Conservation (phyloP, 2,113 vertebrate genomes). For the Indri indri region DNA sequence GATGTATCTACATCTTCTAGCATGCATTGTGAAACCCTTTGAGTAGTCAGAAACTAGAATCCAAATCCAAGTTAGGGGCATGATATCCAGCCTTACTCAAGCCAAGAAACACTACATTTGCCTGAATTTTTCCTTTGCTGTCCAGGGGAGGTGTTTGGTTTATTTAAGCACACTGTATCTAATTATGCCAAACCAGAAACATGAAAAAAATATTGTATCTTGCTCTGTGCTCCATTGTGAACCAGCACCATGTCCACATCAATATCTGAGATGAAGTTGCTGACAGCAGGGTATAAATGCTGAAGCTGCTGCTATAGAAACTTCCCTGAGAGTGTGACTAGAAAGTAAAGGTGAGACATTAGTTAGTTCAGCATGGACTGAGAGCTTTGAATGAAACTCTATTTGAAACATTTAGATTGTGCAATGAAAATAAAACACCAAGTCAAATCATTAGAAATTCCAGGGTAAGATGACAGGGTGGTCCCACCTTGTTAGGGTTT, state of each 20-base stretch:
- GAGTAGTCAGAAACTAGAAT: background rate
- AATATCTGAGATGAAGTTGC: background rate
- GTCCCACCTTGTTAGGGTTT: background rate
- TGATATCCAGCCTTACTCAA: background rate
- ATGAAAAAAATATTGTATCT: conserved; percentile 27
- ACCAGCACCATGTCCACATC: background rate
- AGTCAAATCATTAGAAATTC: conserved; percentile 4
- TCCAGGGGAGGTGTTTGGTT: background rate
- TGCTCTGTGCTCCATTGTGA: background rate
- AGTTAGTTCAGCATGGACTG: background rate
- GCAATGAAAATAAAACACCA: background rate
- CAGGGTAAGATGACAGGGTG: background rate
- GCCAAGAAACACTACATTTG: background rate
- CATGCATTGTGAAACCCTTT: background rate
- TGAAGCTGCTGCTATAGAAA: conserved; percentile 39
- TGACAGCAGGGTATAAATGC: background rate
- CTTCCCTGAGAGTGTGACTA: background rate
- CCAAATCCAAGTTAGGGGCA: background rate
- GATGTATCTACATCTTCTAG: background rate
- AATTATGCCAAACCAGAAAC: conserved; percentile 21
- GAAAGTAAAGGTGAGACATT: background rate
- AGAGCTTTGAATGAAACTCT: background rate
- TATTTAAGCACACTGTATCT: background rate
- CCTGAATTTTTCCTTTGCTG: conserved; percentile 25
- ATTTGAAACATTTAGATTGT: background rate